These are phyloP conservation scores for Myotis davidii DNA, from an alignment of 2,113 vertebrate genomes.

Conservation along the genomic window DNA sequence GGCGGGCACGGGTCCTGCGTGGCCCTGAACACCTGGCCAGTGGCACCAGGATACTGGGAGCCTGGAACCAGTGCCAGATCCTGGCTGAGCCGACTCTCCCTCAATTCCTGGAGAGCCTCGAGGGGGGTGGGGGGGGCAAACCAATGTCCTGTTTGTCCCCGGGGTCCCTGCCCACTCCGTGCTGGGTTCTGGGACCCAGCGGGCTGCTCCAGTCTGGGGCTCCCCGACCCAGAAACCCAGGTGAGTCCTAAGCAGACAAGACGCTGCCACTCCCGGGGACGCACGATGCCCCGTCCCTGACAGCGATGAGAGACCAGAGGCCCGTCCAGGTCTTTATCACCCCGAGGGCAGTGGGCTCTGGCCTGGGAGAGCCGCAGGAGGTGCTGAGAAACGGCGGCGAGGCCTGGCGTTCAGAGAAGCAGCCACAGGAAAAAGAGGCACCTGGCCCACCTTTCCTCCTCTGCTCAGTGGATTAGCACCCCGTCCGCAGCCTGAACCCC, in stretches of 20 bases:
- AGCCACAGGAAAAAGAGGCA: too few relatives aligned
- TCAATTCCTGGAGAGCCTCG: neutral
- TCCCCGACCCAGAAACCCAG: neutral
- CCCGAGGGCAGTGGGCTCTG: neutral
- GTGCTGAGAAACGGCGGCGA: neutral
- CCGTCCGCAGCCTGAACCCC: rapidly evolving
- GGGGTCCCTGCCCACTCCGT: rapidly evolving
- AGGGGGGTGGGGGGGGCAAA: rapidly evolving
- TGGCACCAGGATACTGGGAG: neutral
- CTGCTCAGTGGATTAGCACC: rapidly evolving
- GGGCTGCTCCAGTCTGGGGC: neutral
- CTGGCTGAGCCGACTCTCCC: neutral
- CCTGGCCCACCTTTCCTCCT: rapidly evolving
- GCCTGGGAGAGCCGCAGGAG: neutral
- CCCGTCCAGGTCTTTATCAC: neutral
- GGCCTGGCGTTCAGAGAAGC: neutral
- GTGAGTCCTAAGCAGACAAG: rapidly evolving
- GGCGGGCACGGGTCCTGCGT: rapidly evolving
- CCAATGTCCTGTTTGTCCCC: too few relatives aligned
- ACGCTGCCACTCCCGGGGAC: rapidly evolving
- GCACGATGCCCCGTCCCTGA: too few relatives aligned
- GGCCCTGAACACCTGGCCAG: neutral
- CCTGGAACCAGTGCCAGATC: rapidly evolving
- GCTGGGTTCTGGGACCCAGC: neutral
- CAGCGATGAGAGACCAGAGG: rapidly evolving